phyloP scores from a whole-genome alignment of 1,140 invertebrate species.

The Galleria mellonella region DNA sequence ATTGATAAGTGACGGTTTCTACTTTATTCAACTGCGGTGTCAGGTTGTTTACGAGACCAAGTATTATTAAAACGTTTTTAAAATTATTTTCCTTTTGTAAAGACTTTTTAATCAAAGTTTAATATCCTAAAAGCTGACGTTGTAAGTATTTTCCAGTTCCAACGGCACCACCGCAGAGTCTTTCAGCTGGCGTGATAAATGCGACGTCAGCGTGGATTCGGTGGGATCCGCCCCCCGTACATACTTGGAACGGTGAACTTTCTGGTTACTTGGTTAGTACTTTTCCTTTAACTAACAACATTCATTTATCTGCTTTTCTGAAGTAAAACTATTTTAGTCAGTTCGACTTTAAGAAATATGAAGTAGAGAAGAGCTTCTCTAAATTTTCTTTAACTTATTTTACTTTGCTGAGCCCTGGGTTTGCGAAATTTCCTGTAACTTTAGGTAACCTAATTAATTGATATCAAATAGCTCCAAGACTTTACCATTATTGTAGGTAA shows the following conservation, averaged over 20 bases:
- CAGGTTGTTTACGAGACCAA: too few relatives aligned
- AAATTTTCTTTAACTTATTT: too few relatives aligned
- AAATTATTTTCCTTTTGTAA: not conserved
- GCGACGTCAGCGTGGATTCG: slow-evolving; percentile 83
- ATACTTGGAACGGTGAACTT: slow-evolving; percentile 85
- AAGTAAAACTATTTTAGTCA: slow-evolving; percentile 6
- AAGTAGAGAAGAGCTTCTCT: too few relatives aligned
- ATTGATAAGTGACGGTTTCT: too few relatives aligned
- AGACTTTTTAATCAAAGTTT: not conserved
- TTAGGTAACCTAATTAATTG: too few relatives aligned
- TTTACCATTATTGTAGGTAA: too few relatives aligned
- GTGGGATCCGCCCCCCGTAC: slow-evolving; percentile 84
- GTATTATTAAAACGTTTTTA: too few relatives aligned
- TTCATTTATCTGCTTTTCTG: slow-evolving; percentile 13
- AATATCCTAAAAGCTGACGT: slow-evolving; percentile 7
- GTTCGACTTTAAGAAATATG: too few relatives aligned
- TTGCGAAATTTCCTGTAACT: too few relatives aligned
- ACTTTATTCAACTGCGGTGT: too few relatives aligned
- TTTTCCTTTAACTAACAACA: slow-evolving; percentile 13
- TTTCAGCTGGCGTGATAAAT: slow-evolving; percentile 86
- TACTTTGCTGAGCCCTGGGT: too few relatives aligned
- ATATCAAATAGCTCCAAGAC: too few relatives aligned
- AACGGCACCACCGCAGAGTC: slow-evolving; percentile 82
- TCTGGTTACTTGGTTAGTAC: slow-evolving; percentile 82
- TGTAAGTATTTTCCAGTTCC: slow-evolving; percentile 51